Evolutionary conservation across 2,113 vertebrate genomes (phyloP).

Genomic region (Microcebus griseorufus): DNA sequence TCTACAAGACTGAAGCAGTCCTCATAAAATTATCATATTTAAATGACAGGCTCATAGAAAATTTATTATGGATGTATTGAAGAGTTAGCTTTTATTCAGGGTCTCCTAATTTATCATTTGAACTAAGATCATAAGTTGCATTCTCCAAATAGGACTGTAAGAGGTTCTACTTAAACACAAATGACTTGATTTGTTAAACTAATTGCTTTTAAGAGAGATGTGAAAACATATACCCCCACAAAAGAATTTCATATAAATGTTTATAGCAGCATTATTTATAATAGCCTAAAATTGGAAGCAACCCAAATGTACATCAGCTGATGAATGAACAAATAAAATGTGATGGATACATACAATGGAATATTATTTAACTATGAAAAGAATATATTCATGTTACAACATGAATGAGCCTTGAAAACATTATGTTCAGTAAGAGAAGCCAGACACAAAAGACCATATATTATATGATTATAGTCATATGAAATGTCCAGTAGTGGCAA

Average conservation of each 20-base stretch:
- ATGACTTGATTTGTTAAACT: constrained; percentile 35
- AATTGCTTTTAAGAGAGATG: constrained; percentile 28
- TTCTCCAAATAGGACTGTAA: constrained; percentile 49
- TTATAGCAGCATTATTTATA: constrained; percentile 62
- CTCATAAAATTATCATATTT: constrained; percentile 39
- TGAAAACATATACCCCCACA: constrained; percentile 3
- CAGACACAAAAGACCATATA: constrained; percentile 42
- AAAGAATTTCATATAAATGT: background rate
- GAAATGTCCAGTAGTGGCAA: constrained; percentile 16
- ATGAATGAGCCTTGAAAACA: constrained; percentile 28
- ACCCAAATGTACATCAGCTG: constrained; percentile 12
- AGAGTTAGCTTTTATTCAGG: constrained; percentile 7
- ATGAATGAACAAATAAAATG: constrained; percentile 38
- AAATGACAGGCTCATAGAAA: constrained; percentile 43
- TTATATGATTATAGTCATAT: constrained; percentile 3
- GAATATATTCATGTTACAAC: constrained; percentile 13
- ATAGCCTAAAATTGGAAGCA: constrained; percentile 27
- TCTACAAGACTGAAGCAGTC: constrained; percentile 44
- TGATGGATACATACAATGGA: background rate
- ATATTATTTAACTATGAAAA: constrained; percentile 46
- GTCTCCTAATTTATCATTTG: constrained; percentile 23
- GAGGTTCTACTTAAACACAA: constrained; percentile 47
- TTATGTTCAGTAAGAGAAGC: constrained; percentile 40
- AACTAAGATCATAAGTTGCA: constrained; percentile 36
- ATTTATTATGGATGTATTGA: background rate